Conservation (phyloP, 2,797 vertebrate genomes). For the Sarcophilus harrisii region DNA sequence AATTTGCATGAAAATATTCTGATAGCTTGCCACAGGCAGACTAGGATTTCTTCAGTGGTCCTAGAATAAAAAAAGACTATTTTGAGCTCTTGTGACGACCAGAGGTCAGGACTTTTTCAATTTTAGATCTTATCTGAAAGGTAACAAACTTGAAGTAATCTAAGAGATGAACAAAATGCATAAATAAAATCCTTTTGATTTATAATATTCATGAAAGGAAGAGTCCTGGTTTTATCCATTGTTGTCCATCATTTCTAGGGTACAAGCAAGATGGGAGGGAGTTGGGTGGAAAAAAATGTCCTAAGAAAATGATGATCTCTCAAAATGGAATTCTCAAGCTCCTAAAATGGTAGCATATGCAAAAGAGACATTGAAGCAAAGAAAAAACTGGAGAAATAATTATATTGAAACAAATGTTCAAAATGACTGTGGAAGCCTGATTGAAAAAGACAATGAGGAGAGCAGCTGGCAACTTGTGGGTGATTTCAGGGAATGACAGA, state of each 20-base stretch:
- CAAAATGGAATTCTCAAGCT: not conserved
- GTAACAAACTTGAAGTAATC: not conserved
- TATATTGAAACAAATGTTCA: not conserved
- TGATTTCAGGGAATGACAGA: not conserved
- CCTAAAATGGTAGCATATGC: not conserved
- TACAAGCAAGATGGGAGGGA: not conserved
- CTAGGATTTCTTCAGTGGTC: not conserved
- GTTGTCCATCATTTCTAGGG: not conserved
- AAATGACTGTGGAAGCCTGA: not conserved
- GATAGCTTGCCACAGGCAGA: not conserved
- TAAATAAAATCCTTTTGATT: not conserved
- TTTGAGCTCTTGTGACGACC: not conserved
- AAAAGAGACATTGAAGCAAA: not conserved
- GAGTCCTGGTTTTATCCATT: not conserved
- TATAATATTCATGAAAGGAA: not conserved
- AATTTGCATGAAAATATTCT: not conserved
- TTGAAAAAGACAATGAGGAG: not conserved
- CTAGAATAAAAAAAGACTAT: not conserved
- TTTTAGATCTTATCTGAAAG: not conserved
- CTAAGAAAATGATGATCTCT: not conserved
- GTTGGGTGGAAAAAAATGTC: not conserved
- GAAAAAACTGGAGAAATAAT: not conserved
- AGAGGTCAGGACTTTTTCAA: not conserved
- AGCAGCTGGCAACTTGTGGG: not conserved
- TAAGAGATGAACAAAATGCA: not conserved